Evolutionary conservation across 2,113 vertebrate genomes (phyloP), one percentile per base, ranked within the genome.

Genomic region (Phylloscopus whistleri): DNA sequence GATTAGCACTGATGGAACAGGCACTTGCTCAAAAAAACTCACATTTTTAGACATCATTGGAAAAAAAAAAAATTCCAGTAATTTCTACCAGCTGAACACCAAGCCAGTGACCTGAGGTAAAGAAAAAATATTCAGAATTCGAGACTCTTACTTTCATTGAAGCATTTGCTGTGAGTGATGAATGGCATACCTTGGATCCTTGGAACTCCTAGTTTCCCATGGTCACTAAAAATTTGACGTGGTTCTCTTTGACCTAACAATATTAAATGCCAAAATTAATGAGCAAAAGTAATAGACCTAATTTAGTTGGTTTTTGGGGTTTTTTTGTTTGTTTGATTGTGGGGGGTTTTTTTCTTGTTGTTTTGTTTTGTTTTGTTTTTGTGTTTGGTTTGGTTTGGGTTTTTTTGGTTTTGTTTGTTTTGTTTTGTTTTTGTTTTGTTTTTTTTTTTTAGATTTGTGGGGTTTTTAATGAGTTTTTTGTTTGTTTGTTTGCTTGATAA

Each of bases 171-270:
- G 27, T 24, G 44, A 79, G 30, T 18, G 7, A 37, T 43, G 41
- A 0, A 0, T 31, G 53, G 8, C 13, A 13, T 1, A 0, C 18
- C 24, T 59, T 19, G 21, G 13, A 31, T 66, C 7, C 35, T 35
- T 67, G 35, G 56, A 87, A 43, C 6, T 48, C 14, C 18, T 3
- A 10, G 6, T 18, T 12, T 77, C 24, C 51, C 15, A 9, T 1
- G 3, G 28, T 52, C 49, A 52, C 23, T 17, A 21, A 51, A 70
- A 35, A 20, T 28, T 52, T 75, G 19, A 24, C 23, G 2, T 12
- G 23, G 6, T 37, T 73, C 11, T 55, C 33, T 52, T 52, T 83
- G 22, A 51, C 20, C 10, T 17, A 62, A 35, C 6, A 35, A 7
- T 22, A 18, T 33, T 73, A 73, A 77, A 66, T 69, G 19, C 1